phyloP scores from a whole-genome alignment of 1,140 invertebrate species.

The Arion vulgaris region DNA sequence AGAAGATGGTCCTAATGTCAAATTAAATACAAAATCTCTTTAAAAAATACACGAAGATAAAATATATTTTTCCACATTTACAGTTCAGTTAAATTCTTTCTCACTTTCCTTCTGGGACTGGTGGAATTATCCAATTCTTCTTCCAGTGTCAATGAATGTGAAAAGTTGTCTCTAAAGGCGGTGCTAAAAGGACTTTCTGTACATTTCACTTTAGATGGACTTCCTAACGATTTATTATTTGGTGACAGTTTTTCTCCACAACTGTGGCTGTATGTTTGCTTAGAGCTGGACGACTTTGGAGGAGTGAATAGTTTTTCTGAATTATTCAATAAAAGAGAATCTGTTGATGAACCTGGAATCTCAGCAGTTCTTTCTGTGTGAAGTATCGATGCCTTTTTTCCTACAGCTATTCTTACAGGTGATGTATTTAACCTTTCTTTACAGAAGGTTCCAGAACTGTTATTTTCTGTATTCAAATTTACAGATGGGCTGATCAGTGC shows the following conservation, averaged over 20 bases:
- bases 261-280: not conserved
- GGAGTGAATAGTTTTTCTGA: too few species aligned
- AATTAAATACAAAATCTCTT: too few species aligned
- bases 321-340: too few species aligned
- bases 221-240: not conserved
- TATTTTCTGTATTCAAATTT: too few species aligned
- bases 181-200: not conserved
- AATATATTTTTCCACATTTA: too few species aligned
- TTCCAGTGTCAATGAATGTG: not conserved
- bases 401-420: not conserved
- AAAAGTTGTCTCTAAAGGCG: not conserved
- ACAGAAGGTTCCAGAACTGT: not conserved
- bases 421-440: not conserved
- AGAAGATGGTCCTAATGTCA: too few species aligned
- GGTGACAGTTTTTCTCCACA: not conserved
- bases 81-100: too few species aligned
- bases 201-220: not conserved
- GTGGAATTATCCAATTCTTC: not conserved
- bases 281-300: too few species aligned
- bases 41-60: too few species aligned
- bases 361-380: too few species aligned
- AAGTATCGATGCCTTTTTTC: not conserved
- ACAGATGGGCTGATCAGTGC: not conserved
- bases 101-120: not conserved
- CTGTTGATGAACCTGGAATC: too few species aligned